phyloP scores from a whole-genome alignment of 2,888 invertebrate species.

The Schrankia costaestrigalis region DNA sequence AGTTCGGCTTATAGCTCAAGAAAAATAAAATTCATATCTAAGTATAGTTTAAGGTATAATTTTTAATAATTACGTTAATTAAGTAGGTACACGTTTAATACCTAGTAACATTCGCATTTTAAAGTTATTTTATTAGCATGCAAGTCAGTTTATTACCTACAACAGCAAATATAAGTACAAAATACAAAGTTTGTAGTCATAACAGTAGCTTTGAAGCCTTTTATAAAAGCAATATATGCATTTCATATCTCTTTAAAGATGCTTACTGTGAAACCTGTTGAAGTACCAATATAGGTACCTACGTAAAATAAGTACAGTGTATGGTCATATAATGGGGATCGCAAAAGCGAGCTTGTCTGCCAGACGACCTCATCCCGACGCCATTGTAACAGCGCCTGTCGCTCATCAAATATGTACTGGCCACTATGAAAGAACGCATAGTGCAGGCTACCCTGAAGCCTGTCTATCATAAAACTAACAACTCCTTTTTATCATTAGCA shows the following conservation, averaged over 20 bases:
- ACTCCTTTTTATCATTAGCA: not conserved
- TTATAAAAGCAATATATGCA: no score
- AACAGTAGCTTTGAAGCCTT: no score
- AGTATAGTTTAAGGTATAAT: no score
- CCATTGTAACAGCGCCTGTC: slow-evolving; percentile 66
- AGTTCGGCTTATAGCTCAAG: no score
- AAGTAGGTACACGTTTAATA: no score
- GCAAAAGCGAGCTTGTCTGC: slow-evolving; percentile 52
- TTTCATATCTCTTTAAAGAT: not conserved
- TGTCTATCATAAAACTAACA: slow-evolving; percentile 1
- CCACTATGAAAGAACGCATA: slow-evolving; percentile 64
- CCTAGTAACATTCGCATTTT: no score
- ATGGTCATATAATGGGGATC: slow-evolving; percentile 38
- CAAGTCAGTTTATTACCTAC: no score
- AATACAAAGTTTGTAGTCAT: no score
- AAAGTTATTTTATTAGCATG: no score
- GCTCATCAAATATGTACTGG: slow-evolving; percentile 76
- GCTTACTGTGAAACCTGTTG: slow-evolving; percentile 18
- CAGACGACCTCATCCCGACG: slow-evolving; percentile 73
- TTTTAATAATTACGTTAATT: no score
- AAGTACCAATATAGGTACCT: slow-evolving; percentile 14
- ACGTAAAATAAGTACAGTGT: slow-evolving; percentile 17
- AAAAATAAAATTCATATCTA: no score
- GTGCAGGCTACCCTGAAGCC: slow-evolving; percentile 25
- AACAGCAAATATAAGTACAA: no score